These are phyloP conservation scores for Clinocottus analis DNA, from an alignment of 2,113 vertebrate species.

Conservation along the genomic window DNA sequence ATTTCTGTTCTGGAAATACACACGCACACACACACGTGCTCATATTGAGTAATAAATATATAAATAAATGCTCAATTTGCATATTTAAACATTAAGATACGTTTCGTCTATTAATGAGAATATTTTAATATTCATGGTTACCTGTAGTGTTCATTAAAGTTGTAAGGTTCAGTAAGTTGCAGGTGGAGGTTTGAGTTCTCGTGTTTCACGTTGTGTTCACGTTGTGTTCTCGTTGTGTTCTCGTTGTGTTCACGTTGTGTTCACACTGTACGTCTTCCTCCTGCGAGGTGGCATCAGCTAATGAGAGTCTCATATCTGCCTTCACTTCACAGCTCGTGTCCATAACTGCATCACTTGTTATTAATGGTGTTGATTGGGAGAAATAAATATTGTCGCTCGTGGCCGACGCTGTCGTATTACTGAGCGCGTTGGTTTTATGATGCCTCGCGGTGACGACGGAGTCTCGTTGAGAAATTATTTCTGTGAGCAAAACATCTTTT, in stretches of 20 bases:
- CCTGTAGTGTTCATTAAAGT: too few relatives aligned
- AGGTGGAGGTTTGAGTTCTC: too few relatives aligned
- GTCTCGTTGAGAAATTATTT: background rate
- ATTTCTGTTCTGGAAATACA: too few relatives aligned
- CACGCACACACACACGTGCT: too few relatives aligned
- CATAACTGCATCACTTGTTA: slow-evolving; percentile 59
- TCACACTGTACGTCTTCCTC: slow-evolving; percentile 51
- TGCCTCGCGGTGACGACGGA: slow-evolving; percentile 10
- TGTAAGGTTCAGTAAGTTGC: too few relatives aligned
- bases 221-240: too few relatives aligned
- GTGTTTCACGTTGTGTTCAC: too few relatives aligned
- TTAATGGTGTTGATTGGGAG: slow-evolving; percentile 64
- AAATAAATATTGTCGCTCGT: slow-evolving; percentile 28
- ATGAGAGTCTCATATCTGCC: slow-evolving; percentile 59
- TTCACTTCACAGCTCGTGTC: slow-evolving; percentile 52
- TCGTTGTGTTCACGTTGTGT: slow-evolving; percentile 34
- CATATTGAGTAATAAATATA: too few relatives aligned
- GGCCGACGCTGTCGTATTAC: slow-evolving; percentile 30
- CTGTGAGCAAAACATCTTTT: background rate
- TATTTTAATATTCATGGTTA: too few relatives aligned
- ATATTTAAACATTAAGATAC: too few relatives aligned
- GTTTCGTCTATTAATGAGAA: too few relatives aligned
- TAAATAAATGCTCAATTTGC: too few relatives aligned
- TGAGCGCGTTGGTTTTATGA: slow-evolving; percentile 34
- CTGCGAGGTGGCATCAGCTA: slow-evolving; percentile 47